Evolutionary conservation across 2,888 invertebrate species (phyloP), one percentile per base, ranked within the genome.

Genomic region (Stenodera caucasica): DNA sequence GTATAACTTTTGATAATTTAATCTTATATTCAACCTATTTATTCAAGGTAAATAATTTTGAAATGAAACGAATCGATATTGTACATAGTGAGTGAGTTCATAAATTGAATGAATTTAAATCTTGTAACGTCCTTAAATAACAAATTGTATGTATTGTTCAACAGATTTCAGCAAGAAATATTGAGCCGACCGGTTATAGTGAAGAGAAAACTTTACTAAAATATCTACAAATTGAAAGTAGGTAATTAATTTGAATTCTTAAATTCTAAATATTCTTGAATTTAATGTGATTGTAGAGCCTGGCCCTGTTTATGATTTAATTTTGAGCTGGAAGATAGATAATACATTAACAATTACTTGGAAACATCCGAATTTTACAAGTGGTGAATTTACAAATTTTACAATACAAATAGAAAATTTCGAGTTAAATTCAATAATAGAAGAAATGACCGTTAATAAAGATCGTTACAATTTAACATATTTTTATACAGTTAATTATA

Each of bases 311-410:
- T 59, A 67, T 53, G 64, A 70, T 37, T 8, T 74, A 7, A 58
- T 32, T 2, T 30, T 57, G 6, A 51, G n/a, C 4, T 75, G 74
- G 75, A 70, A 64, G 49, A 54, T 68, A n/a, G 55, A 68, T 9
- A 68, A 75, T 52, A 62, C 68, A 53, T 57, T 77, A 50, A 57
- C 57, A n/a, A 12, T 76, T n/a, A 58, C 58, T 21, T 76, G 75
- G 76, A 65, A 64, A 35, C 77, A 77, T 69, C 77, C 77, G 4
- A 70, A 64, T 45, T 57, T 32, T 32, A 67, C 71, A 2, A 72
- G 70, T 56, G 73, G 71, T 40, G 15, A 40, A n/a, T 26, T 69
- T 8, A 56, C 11, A 29, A 57, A 52, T 37, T 72, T 72, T 54
- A 32, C 49, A 8, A 54, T 69, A 11, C 14, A 11, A 6, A 23